Percentiles rank a stretch among this genome's conserved stretches.
phyloP scores from a whole-genome alignment of 2,113 vertebrate species.

The Thryonomys swinderianus region DNA sequence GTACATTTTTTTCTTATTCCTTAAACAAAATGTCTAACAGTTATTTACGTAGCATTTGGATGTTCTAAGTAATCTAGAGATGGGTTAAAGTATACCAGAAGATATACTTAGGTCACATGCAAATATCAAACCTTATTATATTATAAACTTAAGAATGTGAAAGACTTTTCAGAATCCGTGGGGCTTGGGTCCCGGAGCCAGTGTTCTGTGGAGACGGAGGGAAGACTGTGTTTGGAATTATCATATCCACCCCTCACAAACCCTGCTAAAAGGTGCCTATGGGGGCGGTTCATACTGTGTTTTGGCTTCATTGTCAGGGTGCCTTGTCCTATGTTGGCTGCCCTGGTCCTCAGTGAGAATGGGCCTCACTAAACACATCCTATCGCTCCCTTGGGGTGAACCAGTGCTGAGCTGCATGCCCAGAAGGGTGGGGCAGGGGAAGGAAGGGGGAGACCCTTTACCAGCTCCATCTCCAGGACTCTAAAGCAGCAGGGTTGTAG shows the following conservation, averaged over 20 bases:
- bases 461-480: background rate
- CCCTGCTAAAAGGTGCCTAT: background rate
- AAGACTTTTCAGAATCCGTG: background rate
- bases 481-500: background rate
- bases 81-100: background rate
- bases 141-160: background rate
- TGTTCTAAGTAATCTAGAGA: background rate
- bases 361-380: fast-evolving
- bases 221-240: background rate
- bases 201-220: background rate
- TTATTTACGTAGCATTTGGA: background rate
- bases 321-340: background rate
- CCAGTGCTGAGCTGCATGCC: fast-evolving
- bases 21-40: background rate
- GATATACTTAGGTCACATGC: background rate
- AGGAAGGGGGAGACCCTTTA: background rate
- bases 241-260: fast-evolving
- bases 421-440: background rate
- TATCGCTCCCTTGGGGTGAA: background rate
- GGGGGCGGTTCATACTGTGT: background rate
- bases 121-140: background rate
- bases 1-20: background rate
- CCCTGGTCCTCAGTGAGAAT: background rate
- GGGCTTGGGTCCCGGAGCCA: background rate
- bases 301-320: background rate